A percentile compares a stretch with the other conserved stretches of the same genome.
phyloP scores from a whole-genome alignment of 1,140 invertebrate species.

The Lethocerus indicus region DNA sequence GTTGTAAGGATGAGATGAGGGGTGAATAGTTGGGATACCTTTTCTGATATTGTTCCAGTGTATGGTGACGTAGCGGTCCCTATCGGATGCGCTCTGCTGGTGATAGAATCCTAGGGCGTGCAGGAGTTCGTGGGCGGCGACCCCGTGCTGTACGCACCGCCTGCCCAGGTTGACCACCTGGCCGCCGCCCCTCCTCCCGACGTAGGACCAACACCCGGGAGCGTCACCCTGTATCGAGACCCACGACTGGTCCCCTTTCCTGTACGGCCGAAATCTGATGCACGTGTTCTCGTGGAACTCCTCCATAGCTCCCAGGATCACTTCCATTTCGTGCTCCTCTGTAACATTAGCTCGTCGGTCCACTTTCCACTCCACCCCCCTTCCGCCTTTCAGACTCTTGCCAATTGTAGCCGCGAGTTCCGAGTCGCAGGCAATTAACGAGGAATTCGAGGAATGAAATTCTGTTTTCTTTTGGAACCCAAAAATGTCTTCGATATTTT shows the following conservation, averaged over 20 bases:
- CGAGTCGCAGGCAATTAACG: no score
- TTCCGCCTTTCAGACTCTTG: no score
- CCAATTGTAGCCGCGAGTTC: no score
- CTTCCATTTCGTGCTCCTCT: conserved; percentile 28
- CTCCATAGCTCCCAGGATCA: conserved; percentile 29
- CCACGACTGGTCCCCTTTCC: conserved; percentile 36
- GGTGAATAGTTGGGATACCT: conserved; percentile 16
- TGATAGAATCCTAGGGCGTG: conserved; percentile 50
- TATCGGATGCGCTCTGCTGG: conserved; percentile 44
- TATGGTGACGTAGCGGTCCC: conserved; percentile 43
- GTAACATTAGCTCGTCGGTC: neutral
- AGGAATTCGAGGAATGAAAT: no score
- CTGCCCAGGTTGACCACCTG: conserved; percentile 38
- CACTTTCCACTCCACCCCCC: neutral
- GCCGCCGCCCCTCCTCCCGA: conserved; percentile 33
- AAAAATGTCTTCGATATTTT: no score
- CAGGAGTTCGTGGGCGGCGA: conserved; percentile 43
- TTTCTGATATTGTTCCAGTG: conserved; percentile 40
- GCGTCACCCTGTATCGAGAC: conserved; percentile 23
- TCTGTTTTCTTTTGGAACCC: no score
- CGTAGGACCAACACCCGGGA: conserved; percentile 33
- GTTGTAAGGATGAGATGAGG: no score
- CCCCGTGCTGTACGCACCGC: conserved; percentile 35
- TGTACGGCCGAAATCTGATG: conserved; percentile 35
- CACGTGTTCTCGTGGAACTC: conserved; percentile 39